A percentile compares a stretch with the other conserved stretches of the same genome.
These are phyloP conservation scores for Triplophysa tibetana DNA, from an alignment of 2,113 vertebrate species.

Conservation along the genomic window DNA sequence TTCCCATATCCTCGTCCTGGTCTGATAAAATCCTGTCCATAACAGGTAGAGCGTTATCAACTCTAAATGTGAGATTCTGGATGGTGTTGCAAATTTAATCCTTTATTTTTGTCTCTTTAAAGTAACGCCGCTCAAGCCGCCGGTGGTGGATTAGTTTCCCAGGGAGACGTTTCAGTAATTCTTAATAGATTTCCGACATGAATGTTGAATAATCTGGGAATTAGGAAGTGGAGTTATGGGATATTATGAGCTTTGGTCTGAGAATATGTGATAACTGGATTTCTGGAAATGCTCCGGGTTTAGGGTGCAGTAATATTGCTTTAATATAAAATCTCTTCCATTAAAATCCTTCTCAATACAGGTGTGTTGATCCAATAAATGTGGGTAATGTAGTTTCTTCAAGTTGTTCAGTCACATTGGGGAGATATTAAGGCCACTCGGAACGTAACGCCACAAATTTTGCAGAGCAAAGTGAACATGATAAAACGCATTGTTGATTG, in stretches of 20 bases:
- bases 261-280: conserved; percentile 44
- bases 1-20: not conserved
- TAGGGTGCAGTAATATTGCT: conserved; percentile 10
- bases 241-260: conserved; percentile 38
- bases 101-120: not conserved
- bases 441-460: not conserved
- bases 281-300: conserved; percentile 30
- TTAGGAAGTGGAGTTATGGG: conserved; percentile 37
- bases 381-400: not conserved
- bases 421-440: no score
- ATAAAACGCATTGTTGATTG: not conserved
- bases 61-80: not conserved
- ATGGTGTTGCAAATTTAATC: not conserved
- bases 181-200: conserved; percentile 49
- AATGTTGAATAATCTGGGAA: conserved; percentile 44
- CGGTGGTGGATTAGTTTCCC: not conserved
- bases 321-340: conserved; percentile 15
- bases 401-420: not conserved
- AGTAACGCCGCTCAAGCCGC: not conserved
- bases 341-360: conserved; percentile 8
- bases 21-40: not conserved
- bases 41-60: not conserved
- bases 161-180: conserved; percentile 7
- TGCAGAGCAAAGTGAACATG: not conserved
- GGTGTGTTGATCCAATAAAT: not conserved